Evolutionary conservation across 2,797 vertebrate genomes (phyloP), one percentile per base, ranked within the genome.

Genomic region (Momotus momota): DNA sequence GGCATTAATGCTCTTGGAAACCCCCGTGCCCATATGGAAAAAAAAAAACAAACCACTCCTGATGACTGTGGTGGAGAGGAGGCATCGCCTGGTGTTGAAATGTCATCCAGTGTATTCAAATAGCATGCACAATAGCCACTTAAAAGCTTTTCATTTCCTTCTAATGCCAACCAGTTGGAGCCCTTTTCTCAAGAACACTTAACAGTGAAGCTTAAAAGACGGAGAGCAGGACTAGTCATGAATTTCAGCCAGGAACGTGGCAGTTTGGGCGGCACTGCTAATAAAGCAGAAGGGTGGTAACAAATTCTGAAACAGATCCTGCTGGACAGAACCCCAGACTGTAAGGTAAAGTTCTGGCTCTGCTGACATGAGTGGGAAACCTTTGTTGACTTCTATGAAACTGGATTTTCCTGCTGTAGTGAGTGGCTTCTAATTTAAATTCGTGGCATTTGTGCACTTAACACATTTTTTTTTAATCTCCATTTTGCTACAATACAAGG

Each of bases 11-110:
- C 33, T 91, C 31, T 94, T 90, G 43, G 83, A 96, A 96, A 88
- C 89, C 77, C 95, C 89, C 52, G 66, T 94, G 82, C 83, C 82
- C 95, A 94, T 87, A 96, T 97, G 94, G 95, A 33, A 91, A 85
- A 60, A 88, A 74, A 45, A 92, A 93, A 87, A 15, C 61, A 86
- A 93, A 93, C 90, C 86, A 69, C 88, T 95, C 94, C 38, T 88
- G 82, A 95, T 79, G 89, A 78, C 77, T 95, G 91, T 84, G 94
- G 93, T 82, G 67, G 66, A 91, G 96, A 94, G 67, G 74, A 97
- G 96, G 62, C 94, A 94, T 93, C 69, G 91, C 90, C 66, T 95
- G 41, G 95, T 91, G 94, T 94, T 90, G 93, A 94, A 93, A 94
- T 94, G 90, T 94, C 72, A 93, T 96, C 91, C 85, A 94, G 38